A percentile compares a stretch with the other conserved stretches of the same genome.
Evolutionary conservation across 2,113 vertebrate genomes (phyloP).

Genomic region (mouse (Mus musculus)): GRCm39 chr7:70510501-70511000

Average conservation of each 20-base stretch:
- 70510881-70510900: not conserved
- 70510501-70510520: constrained; percentile 27
- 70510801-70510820: not conserved
- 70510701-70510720: not conserved
- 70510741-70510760: not conserved
- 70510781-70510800: not conserved
- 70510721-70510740: not conserved
- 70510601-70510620: not conserved
- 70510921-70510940: not conserved
- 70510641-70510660: not conserved
- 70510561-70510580: not conserved
- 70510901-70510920: not conserved
- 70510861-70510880: not conserved
- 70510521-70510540: constrained; percentile 45
- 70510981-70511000: not conserved
- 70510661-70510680: not conserved
- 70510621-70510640: not conserved
- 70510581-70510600: not conserved
- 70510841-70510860: not conserved
- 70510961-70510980: not conserved
- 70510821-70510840: not conserved
- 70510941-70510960: not conserved
- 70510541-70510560: constrained; percentile 15
- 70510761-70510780: not conserved
- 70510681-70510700: not conserved